Base-by-base conservation (phyloP, 1,140 invertebrate genomes). In the Dufourea novaeangliae region DNA sequence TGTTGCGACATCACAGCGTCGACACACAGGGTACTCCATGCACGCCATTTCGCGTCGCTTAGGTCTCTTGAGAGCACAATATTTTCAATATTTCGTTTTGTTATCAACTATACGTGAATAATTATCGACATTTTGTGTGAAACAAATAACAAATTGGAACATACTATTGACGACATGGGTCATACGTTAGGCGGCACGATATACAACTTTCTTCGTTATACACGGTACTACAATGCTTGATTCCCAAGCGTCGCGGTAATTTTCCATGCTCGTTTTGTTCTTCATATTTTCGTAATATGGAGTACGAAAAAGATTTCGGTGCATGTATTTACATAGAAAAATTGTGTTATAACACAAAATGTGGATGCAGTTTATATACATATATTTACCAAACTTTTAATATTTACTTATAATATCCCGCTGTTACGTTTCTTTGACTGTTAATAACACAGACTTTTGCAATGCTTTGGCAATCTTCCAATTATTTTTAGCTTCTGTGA, bases 41-140 rank as follows among this genome's bases (percentile, higher is more conserved):
- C 67, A 64, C 74, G 56, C 68, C 57, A 73, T 54, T 77, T 66
- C 63, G 61, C 59, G 54, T 66, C 61, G 57, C 14, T 46, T 20
- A n/a, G 32, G 10, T 41, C 44, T 14, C 57, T 3, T 25, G 25
- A 41, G 41, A 29, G 2, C 11, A 2, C 27, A 25, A 12, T 37
- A 22, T 34, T 34, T n/a, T 12, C 39, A 6, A 39, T 54, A 10
- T 20, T 59, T 46, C 1, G 0, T 11, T 29, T 29, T 29, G 17
- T 11, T 44, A 22, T n/a, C 4, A 29, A 14, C 34, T 17, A 2
- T 7, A 22, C 7, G 2, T 6, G 14, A 25, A 59, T 22, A 27
- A 7, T 50, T 8, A 41, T 20, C 12, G 8, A 14, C 46, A 14
- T 0, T 22, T 29, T 0, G 0, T 32, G 22, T 12, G 5, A 4